Conservation (phyloP, 2,797 vertebrate species). For the Setipinna tenuifilis region DNA sequence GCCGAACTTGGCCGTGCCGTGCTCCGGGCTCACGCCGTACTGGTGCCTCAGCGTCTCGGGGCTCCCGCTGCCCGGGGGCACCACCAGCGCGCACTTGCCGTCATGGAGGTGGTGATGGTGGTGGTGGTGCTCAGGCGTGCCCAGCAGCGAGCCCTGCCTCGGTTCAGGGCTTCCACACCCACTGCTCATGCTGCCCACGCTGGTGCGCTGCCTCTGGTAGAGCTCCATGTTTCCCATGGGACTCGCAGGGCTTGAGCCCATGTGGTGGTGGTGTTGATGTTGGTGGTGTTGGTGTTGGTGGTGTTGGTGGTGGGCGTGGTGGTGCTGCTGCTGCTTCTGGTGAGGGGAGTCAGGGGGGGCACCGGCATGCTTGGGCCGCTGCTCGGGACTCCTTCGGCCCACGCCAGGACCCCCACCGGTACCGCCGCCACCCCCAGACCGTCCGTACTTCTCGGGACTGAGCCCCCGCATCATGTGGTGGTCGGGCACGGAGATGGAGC, state of each 20-base stretch:
- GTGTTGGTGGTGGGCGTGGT: constrained; percentile 72
- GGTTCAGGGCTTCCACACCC: constrained; percentile 86
- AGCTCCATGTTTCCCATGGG: constrained; percentile 79
- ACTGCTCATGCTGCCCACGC: constrained; percentile 72
- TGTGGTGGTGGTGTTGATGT: constrained; percentile 56
- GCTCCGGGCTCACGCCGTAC: constrained; percentile 86
- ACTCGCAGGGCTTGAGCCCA: constrained; percentile 67
- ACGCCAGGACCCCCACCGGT: constrained; percentile 69
- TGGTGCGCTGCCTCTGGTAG: constrained; percentile 88
- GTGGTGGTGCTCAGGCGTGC: constrained; percentile 85
- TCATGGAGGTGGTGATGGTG: neutral
- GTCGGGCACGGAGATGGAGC: constrained; percentile 85
- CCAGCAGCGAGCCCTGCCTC: constrained; percentile 79
- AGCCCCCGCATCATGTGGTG: constrained; percentile 85
- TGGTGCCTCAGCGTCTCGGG: constrained; percentile 92
- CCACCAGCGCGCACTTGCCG: constrained; percentile 71
- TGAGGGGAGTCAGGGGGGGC: constrained; percentile 68
- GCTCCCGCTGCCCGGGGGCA: constrained; percentile 77
- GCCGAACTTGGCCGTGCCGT: constrained; percentile 80
- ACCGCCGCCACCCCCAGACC: constrained; percentile 81
- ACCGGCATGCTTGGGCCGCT: constrained; percentile 74
- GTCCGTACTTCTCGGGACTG: constrained; percentile 88
- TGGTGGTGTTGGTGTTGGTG: constrained; percentile 71
- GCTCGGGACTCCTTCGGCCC: constrained; percentile 84
- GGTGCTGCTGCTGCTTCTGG: constrained; percentile 67